These are phyloP conservation scores for Vimba vimba DNA, from an alignment of 2,113 vertebrate genomes.

Conservation along the genomic window DNA sequence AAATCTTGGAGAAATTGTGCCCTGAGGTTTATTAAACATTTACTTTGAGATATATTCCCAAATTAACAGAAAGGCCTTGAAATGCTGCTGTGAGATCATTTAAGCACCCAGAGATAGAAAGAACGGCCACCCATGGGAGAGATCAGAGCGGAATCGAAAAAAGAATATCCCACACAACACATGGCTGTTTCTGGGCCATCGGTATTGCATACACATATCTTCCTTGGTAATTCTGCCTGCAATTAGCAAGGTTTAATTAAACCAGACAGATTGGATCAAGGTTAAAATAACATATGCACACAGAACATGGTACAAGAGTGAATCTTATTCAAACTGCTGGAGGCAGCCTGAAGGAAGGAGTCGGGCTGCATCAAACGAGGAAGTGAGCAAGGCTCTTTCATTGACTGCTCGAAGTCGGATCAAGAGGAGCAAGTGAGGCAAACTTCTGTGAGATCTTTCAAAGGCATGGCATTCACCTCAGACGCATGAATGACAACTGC, in stretches of 20 bases:
- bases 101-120: constrained; percentile 21
- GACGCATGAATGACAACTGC: constrained; percentile 32
- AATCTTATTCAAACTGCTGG: constrained; percentile 11
- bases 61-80: constrained; percentile 27
- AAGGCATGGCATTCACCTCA: constrained; percentile 34
- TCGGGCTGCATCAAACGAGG: constrained; percentile 40
- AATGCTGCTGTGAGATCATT: constrained; percentile 11
- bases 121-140: constrained; percentile 10
- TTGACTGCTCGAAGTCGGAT: constrained; percentile 39
- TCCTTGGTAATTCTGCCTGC: constrained; percentile 5
- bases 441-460: constrained; percentile 53
- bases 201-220: not conserved
- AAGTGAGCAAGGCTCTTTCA: constrained; percentile 23
- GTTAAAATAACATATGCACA: constrained; percentile 6
- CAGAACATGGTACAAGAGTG: not conserved
- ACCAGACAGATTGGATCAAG: constrained; percentile 5
- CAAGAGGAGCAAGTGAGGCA: constrained; percentile 41
- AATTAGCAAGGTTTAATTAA: constrained; percentile 33
- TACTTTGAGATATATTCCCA: constrained; percentile 41
- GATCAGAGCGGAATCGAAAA: not conserved
- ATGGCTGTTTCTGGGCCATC: not conserved
- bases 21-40: constrained; percentile 46
- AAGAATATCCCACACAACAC: not conserved
- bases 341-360: constrained; percentile 27
- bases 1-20: not conserved